Base-by-base conservation (phyloP, 2,113 vertebrate genomes). In the Atlantisia rogersi region DNA sequence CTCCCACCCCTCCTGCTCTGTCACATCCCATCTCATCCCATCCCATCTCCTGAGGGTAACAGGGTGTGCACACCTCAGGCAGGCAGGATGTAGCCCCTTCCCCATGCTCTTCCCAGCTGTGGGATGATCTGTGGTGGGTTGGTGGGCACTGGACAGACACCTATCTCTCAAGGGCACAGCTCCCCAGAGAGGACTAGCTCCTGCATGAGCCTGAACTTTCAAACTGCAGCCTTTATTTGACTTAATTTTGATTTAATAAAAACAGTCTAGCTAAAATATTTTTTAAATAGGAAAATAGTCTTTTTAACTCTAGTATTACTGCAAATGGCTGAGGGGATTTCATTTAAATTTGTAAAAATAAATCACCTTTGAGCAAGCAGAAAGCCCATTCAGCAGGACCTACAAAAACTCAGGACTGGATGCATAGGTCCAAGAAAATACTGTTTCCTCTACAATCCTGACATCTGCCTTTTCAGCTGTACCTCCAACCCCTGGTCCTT, bases 191-290 rank as follows among this genome's bases (percentile, higher is more conserved):
- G 26, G 39, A 84, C 52, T 55, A 86, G 50, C 60, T 95, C 68
- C 86, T 94, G 81, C 74, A 40, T 5, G 4, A 82, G 69, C 21
- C 69, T 95, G 93, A 97, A 94, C 96, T 95, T 94, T 82, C 86
- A 91, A 84, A 95, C 84, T 26, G 1, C 69, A 1, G 20, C 15
- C 91, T 96, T 92, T 94, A 95, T 95, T 92, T 97, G 89, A 93
- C 92, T 96, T 93, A 92, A 80, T 78, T 95, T 92, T 95, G 93
- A 95, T 95, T 97, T 88, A 96, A 95, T 96, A 40, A 93, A 95
- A 96, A 94, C 93, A 96, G 78, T 74, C 89, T 70, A 79, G 59
- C 84, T 82, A 59, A 87, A 85, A 70, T 80, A 92, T 62, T 92
- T 82, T 46, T 95, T 77, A 90, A 91, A 90, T 94, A 80, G 40